A percentile compares a stretch with the other conserved stretches of the same genome.
Conservation (phyloP, 2,113 vertebrate species). For the Leucosticte australis region DNA sequence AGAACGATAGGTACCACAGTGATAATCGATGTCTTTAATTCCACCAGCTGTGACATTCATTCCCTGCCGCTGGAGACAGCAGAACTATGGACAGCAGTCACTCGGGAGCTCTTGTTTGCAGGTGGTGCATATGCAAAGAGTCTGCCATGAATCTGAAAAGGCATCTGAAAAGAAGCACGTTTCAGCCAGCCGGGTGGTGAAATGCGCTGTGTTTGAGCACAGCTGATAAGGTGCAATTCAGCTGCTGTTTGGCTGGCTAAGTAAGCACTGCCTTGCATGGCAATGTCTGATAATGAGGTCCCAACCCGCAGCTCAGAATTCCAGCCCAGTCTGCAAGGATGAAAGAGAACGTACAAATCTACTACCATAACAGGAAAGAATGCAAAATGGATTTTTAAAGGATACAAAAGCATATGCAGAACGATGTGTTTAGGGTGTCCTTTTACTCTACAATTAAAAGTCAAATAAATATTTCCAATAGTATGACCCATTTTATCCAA, state of each 20-base stretch:
- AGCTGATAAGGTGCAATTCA: background rate
- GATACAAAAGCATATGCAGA: background rate
- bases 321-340: background rate
- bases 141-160: constrained; percentile 8
- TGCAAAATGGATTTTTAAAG: background rate
- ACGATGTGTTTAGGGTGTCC: background rate
- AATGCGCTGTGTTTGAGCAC: background rate
- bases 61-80: background rate
- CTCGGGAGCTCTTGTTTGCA: background rate
- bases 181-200: background rate
- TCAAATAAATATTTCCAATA: background rate
- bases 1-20: background rate
- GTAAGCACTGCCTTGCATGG: background rate
- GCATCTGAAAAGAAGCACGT: background rate
- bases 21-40: background rate
- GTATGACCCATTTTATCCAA: background rate
- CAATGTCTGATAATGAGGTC: background rate
- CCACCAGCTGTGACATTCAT: background rate
- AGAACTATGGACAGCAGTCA: background rate
- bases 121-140: background rate
- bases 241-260: background rate
- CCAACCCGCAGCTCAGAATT: background rate
- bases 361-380: background rate
- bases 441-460: background rate
- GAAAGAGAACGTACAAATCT: background rate